phyloP scores from a whole-genome alignment of 2,888 invertebrate genomes.

The Alloplasta piceator region DNA sequence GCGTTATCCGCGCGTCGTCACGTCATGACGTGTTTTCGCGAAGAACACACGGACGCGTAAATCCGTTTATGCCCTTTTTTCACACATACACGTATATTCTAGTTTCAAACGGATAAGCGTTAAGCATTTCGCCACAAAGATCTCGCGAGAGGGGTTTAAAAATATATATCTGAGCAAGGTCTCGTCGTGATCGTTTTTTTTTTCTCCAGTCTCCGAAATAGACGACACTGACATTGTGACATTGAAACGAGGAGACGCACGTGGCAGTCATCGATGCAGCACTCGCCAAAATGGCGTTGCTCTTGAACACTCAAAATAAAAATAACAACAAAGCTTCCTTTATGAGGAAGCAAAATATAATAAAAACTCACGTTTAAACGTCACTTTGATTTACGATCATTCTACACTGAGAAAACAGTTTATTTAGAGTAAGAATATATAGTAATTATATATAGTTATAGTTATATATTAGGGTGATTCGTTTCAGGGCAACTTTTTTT shows the following conservation, averaged over 20 bases:
- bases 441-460: too few species aligned
- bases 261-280: neutral
- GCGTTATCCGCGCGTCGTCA: conserved; percentile 56
- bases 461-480: too few species aligned
- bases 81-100: conserved; percentile 9
- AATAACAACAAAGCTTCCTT: too few species aligned
- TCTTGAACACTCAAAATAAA: neutral
- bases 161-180: neutral
- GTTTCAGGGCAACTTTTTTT: too few species aligned
- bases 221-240: neutral
- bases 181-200: neutral
- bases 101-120: neutral
- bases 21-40: conserved; percentile 54
- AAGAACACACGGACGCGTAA: conserved; percentile 2
- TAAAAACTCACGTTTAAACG: too few species aligned
- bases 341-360: too few species aligned
- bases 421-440: too few species aligned
- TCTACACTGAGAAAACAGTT: too few species aligned
- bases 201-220: neutral
- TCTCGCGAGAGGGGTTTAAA: neutral
- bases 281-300: neutral
- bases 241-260: conserved; percentile 4
- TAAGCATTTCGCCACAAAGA: neutral
- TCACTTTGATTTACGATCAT: too few species aligned
- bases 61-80: conserved; percentile 11